A percentile compares a stretch with the other conserved stretches of the same genome.
Evolutionary conservation across 2,113 vertebrate species (phyloP).

Genomic region (Epinephelus fuscoguttatus): DNA sequence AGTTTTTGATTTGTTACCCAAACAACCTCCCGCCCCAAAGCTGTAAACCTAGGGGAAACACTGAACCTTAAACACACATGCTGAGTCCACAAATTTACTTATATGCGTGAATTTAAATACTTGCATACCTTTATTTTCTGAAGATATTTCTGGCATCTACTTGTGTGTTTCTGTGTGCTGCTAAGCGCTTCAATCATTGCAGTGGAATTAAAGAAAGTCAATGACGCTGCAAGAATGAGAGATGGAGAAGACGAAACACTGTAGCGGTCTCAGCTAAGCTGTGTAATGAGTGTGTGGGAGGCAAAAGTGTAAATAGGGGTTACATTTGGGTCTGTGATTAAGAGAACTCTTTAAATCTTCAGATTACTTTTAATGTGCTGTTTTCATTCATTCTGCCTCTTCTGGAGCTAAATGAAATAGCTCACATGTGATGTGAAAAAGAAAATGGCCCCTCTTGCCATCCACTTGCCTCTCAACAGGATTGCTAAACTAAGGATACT

Average conservation of each 20-base stretch:
- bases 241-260: background rate
- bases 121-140: background rate
- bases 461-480: background rate
- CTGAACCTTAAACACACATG: too few species aligned
- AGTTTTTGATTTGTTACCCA: too few species aligned
- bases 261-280: background rate
- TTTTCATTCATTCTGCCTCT: background rate
- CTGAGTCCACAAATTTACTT: too few species aligned
- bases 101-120: background rate
- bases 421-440: background rate
- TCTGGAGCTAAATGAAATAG: background rate
- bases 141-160: background rate
- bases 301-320: slow-evolving; percentile 7
- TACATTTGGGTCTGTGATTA: background rate
- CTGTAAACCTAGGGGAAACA: too few species aligned
- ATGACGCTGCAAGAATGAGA: slow-evolving; percentile 1
- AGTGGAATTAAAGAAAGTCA: slow-evolving; percentile 36
- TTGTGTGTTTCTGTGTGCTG: background rate
- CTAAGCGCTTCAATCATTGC: background rate
- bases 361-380: background rate
- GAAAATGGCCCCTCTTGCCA: background rate
- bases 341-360: slow-evolving; percentile 2
- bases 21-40: too few species aligned
- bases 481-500: slow-evolving; percentile 6
- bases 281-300: slow-evolving; percentile 27